A percentile compares a stretch with the other conserved stretches of the same genome.
These are phyloP conservation scores for Stercorarius parasiticus DNA, from an alignment of 2,113 vertebrate genomes.

Conservation along the genomic window DNA sequence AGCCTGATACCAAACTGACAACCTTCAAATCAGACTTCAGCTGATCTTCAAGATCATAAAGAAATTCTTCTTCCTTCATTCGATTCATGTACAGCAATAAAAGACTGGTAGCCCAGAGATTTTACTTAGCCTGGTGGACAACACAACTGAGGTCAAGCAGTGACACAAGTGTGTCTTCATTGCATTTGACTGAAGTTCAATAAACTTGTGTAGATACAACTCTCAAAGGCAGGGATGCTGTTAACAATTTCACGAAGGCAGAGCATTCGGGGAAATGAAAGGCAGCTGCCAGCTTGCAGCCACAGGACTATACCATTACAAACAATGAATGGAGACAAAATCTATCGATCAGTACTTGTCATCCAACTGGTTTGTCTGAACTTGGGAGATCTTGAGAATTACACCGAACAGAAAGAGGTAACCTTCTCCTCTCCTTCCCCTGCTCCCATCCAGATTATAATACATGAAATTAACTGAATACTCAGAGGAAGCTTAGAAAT, in stretches of 20 bases:
- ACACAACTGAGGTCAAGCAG: not conserved
- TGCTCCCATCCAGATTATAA: not conserved
- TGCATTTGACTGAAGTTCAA: not conserved
- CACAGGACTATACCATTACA: not conserved
- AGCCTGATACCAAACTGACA: slow-evolving; percentile 12
- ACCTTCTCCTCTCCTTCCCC: not conserved
- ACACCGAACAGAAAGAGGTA: not conserved
- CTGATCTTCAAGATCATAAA: not conserved
- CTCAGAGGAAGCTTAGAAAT: not conserved
- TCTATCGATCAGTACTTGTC: not conserved
- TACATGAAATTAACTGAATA: not conserved
- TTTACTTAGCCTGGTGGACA: not conserved
- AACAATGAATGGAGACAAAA: not conserved
- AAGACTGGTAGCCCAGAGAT: not conserved
- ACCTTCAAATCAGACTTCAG: not conserved
- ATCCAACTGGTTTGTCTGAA: not conserved
- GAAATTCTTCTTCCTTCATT: not conserved
- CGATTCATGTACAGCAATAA: not conserved
- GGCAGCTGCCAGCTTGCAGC: not conserved
- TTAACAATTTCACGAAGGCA: not conserved
- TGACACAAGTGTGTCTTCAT: not conserved
- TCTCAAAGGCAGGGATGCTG: not conserved
- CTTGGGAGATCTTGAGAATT: not conserved
- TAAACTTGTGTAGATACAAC: not conserved
- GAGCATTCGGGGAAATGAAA: not conserved